Evolutionary conservation across 2,888 invertebrate species (phyloP).

Genomic region (Thalpophila matura): DNA sequence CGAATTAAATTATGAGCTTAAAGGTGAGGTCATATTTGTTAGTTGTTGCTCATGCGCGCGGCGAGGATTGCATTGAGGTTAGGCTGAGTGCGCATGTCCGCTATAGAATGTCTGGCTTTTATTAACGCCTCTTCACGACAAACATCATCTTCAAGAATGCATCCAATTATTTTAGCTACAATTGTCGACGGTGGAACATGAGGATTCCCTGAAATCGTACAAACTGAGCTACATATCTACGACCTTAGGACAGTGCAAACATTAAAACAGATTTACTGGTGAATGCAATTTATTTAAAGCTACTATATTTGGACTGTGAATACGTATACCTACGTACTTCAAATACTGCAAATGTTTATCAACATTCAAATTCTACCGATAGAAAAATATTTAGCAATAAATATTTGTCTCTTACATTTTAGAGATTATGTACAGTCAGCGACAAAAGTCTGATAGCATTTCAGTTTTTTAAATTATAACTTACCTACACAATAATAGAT

Average conservation of each 20-base stretch:
- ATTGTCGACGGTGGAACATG: constrained; percentile 95
- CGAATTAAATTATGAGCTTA: constrained; percentile 31
- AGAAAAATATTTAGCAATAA: neutral
- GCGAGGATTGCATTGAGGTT: constrained; percentile 76
- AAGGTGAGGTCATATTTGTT: constrained; percentile 44
- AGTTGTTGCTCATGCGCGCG: constrained; percentile 69
- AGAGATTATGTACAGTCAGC: too few relatives aligned
- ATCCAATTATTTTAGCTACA: constrained; percentile 95
- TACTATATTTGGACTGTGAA: neutral
- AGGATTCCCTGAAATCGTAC: constrained; percentile 91
- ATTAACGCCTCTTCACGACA: constrained; percentile 85
- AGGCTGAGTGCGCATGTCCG: constrained; percentile 82
- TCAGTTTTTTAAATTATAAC: too few relatives aligned
- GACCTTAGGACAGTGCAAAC: neutral
- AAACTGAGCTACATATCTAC: constrained; percentile 29
- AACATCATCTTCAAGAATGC: constrained; percentile 91
- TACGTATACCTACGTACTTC: neutral
- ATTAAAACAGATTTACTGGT: neutral
- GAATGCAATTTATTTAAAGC: neutral
- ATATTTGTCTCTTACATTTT: too few relatives aligned
- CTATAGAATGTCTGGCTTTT: constrained; percentile 85
- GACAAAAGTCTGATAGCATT: too few relatives aligned
- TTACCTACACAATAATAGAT: too few relatives aligned
- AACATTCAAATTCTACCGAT: neutral
- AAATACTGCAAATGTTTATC: constrained; percentile 6